Percentiles rank a stretch among this genome's conserved stretches.
Evolutionary conservation across 2,797 vertebrate species (phyloP).

Genomic region (Bradypodion ventrale): DNA sequence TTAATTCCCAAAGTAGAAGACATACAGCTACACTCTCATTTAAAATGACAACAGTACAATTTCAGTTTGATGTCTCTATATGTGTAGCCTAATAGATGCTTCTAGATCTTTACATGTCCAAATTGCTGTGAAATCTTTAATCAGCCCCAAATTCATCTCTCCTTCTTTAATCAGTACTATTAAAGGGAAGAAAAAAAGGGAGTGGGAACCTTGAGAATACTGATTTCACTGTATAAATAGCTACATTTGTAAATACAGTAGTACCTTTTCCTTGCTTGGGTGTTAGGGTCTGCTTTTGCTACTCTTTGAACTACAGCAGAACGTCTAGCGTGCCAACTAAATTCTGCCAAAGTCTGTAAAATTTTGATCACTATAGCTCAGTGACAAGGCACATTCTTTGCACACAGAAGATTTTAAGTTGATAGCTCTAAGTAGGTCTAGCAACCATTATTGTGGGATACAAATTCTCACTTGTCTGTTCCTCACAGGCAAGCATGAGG

Average conservation of each 20-base stretch:
- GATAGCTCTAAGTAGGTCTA: background rate
- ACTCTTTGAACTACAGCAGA: conserved; percentile 31
- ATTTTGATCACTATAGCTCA: conserved; percentile 29
- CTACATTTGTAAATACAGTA: conserved; percentile 33
- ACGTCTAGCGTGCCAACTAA: conserved; percentile 25
- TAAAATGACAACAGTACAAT: conserved; percentile 48
- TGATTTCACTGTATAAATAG: conserved; percentile 36
- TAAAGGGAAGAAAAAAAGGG: conserved; percentile 21
- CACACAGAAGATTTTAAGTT: background rate
- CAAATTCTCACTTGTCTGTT: too few species aligned
- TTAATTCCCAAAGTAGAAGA: conserved; percentile 19
- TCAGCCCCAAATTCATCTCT: background rate
- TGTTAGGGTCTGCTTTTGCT: background rate
- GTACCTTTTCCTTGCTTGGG: conserved; percentile 12
- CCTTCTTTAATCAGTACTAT: conserved; percentile 38
- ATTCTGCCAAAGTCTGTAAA: conserved; percentile 22
- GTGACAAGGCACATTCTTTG: background rate
- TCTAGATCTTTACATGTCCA: conserved; percentile 27
- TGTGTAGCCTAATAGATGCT: conserved; percentile 5
- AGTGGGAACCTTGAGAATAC: background rate
- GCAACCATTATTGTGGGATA: too few species aligned
- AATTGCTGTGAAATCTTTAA: conserved; percentile 34
- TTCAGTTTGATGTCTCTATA: conserved; percentile 25
- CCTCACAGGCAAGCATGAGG: too few species aligned
- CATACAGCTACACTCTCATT: conserved; percentile 7